Evolutionary conservation across 1,140 invertebrate genomes (phyloP).

Genomic region (Leptoteleia sp.): DNA sequence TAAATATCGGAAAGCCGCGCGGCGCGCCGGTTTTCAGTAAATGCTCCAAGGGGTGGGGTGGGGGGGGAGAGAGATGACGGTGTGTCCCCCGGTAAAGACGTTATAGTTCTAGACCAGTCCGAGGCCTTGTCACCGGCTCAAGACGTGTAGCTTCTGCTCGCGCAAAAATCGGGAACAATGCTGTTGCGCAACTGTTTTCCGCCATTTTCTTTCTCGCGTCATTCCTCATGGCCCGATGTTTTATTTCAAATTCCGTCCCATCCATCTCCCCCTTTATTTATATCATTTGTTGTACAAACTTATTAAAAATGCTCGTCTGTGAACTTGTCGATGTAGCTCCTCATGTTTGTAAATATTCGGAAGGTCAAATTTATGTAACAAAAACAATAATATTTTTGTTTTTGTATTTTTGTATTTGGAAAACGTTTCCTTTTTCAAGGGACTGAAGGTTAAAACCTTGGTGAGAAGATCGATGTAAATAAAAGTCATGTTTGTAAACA

Average conservation of each 20-base stretch:
- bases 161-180: constrained; percentile 52
- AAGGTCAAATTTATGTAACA: no score
- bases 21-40: constrained; percentile 65
- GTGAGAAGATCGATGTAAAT: no score
- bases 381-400: no score
- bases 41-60: no score
- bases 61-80: constrained; percentile 63
- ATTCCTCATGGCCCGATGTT: constrained; percentile 36
- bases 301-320: no score
- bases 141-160: constrained; percentile 42
- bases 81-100: constrained; percentile 52
- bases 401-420: no score
- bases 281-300: no score
- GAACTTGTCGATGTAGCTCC: no score
- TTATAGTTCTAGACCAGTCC: constrained; percentile 38
- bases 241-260: constrained; percentile 2
- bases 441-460: no score
- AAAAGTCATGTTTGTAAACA: no score
- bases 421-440: no score
- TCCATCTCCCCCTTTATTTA: neutral
- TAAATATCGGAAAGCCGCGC: constrained; percentile 70
- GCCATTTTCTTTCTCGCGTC: constrained; percentile 15
- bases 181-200: constrained; percentile 37
- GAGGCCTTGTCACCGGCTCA: constrained; percentile 47
- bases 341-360: no score